Evolutionary conservation across 1,140 invertebrate species (phyloP).

Genomic region (Apis laboriosa): DNA sequence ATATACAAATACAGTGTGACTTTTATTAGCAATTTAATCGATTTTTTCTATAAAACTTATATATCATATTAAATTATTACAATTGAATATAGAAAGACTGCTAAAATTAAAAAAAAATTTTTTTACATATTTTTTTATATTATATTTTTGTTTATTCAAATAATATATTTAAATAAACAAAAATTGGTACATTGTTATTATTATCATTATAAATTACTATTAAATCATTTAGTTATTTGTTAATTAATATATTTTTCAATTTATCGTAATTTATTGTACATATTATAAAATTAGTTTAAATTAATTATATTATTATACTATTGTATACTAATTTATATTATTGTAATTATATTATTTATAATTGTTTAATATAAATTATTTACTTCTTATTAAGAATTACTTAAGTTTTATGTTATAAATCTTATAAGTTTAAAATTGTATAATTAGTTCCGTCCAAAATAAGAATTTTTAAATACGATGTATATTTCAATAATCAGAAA

Average conservation of each 20-base stretch:
- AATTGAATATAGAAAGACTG: neutral
- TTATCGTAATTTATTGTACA: constrained; percentile 54
- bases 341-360: neutral
- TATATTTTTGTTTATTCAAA: neutral
- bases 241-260: constrained; percentile 8
- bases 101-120: neutral
- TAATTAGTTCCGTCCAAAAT: constrained; percentile 26
- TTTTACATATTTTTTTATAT: neutral
- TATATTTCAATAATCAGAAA: neutral
- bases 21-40: no score
- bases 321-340: no score
- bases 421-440: neutral
- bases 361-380: neutral
- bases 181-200: neutral
- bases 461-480: constrained; percentile 12
- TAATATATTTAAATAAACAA: neutral
- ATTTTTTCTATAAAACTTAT: no score
- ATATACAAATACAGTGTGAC: neutral
- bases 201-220: neutral
- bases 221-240: constrained; percentile 7
- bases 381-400: neutral
- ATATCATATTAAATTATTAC: no score
- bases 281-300: constrained; percentile 44
- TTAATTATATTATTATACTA: neutral
- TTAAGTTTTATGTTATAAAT: constrained; percentile 9